Conservation (phyloP, 2,888 invertebrate species). For the Lissonota sp. region DNA sequence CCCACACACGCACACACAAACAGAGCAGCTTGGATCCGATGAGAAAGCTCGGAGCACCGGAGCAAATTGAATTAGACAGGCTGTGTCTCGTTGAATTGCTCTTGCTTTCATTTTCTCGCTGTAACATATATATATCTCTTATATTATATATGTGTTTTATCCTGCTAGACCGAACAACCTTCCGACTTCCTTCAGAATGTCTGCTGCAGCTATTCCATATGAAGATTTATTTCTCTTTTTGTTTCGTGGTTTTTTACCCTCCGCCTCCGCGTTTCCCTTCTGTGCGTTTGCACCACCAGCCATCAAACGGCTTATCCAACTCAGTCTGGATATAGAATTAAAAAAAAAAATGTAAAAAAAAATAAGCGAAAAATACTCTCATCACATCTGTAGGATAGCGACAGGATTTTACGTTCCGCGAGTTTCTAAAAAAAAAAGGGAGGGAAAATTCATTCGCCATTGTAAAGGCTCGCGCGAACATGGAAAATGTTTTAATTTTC, state of each 20-base stretch:
- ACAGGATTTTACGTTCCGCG: too few species aligned
- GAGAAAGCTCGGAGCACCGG: slow-evolving; percentile 68
- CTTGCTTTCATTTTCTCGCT: slow-evolving; percentile 72
- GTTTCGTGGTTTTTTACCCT: slow-evolving; percentile 2
- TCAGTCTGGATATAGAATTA: not conserved
- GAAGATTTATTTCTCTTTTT: slow-evolving; percentile 59
- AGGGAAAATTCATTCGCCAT: not conserved
- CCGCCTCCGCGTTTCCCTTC: not conserved
- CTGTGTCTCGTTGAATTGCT: slow-evolving; percentile 73
- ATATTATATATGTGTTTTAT: slow-evolving; percentile 49
- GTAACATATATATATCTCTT: slow-evolving; percentile 65
- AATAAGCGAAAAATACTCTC: not conserved
- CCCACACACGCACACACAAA: slow-evolving; percentile 12
- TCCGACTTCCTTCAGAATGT: slow-evolving; percentile 18
- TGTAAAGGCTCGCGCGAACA: not conserved
- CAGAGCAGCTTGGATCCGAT: slow-evolving; percentile 43
- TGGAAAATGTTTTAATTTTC: not conserved
- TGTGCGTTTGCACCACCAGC: not conserved
- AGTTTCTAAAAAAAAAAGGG: too few species aligned
- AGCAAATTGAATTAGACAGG: slow-evolving; percentile 75
- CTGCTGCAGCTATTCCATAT: slow-evolving; percentile 40
- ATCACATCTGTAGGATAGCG: not conserved
- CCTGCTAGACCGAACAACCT: slow-evolving; percentile 44
- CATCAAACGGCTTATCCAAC: not conserved
- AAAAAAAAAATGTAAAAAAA: too few species aligned